These are phyloP conservation scores for Aldabrachelys gigantea DNA, from an alignment of 2,113 vertebrate species.

Conservation along the genomic window DNA sequence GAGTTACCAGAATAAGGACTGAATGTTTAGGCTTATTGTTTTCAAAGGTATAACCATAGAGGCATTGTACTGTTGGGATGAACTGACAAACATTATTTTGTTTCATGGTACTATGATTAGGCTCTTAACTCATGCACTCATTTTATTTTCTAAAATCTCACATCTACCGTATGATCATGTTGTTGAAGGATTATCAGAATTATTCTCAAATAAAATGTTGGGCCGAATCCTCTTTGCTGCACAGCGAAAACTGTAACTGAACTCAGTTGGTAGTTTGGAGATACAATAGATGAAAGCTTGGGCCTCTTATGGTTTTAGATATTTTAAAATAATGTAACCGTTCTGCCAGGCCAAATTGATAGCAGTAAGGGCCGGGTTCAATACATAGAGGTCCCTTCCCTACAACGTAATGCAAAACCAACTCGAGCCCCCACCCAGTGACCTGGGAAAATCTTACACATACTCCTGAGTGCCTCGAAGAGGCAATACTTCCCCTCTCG, in stretches of 20 bases:
- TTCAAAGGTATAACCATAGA: not conserved
- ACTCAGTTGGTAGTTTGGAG: not conserved
- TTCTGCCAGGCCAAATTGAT: too few relatives aligned
- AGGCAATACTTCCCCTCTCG: too few relatives aligned
- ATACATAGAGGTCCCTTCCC: too few relatives aligned
- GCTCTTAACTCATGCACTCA: not conserved
- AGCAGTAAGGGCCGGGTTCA: too few relatives aligned
- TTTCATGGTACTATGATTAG: not conserved
- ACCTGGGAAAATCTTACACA: too few relatives aligned
- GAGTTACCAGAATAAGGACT: not conserved
- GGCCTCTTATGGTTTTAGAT: not conserved
- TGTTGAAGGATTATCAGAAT: not conserved
- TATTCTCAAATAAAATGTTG: not conserved
- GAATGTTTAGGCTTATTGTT: not conserved
- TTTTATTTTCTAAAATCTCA: not conserved
- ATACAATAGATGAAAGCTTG: not conserved
- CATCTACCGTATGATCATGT: not conserved
- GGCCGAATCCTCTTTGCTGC: not conserved
- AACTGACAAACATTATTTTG: not conserved
- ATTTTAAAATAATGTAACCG: not conserved
- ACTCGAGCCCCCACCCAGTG: too few relatives aligned
- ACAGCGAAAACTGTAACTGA: not conserved
- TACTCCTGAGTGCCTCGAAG: too few relatives aligned
- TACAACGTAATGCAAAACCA: too few relatives aligned
- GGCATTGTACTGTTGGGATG: not conserved